Base-by-base conservation (phyloP, 2,888 invertebrate species). In the Hypomecis punctinalis region DNA sequence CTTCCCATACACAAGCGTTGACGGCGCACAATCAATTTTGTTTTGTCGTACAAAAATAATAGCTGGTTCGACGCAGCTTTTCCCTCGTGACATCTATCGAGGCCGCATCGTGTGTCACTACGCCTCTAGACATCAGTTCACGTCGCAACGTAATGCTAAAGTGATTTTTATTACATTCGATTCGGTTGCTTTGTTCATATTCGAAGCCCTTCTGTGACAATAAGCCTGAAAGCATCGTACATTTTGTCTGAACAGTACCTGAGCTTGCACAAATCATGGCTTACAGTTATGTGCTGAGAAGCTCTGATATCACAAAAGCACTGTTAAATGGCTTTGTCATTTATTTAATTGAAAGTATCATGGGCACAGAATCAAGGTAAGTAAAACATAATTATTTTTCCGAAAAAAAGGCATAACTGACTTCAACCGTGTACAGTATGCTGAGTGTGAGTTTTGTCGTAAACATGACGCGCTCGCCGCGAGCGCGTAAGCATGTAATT, bases 131-230 rank as follows among this genome's bases (percentile, higher is more conserved):
- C 89, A 91, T 91, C 91, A 88, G 89, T 91, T 84, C 84, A 85
- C 85, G 90, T 90, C 91, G 83, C 80, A 80, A 83, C 82, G 87
- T 86, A 86, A 89, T 87, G 84, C 85, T 89, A 85, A 91, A 91
- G 91, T 91, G 91, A 91, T 91, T 92, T 90, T 92, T 92, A 92
- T 91, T 89, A 89, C 89, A 86, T 91, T 91, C 88, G 90, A 89
- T 90, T 88, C 89, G 89, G 86, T 89, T 86, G 90, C 89, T 90
- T 90, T 89, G 89, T 90, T 89, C 88, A 85, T 88, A 86, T 86
- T 85, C 80, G 74, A 78, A 78, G 77, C 81, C 82, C 79, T 84
- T 81, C 77, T 79, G 80, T 78, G 80, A 80, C 83, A 82, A 84
- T 85, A 85, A 83, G 58, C 56, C 58, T 53, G 59, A 61, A 69